Conservation (phyloP, 2,888 invertebrate species). For the Odontocerum albicorne region DNA sequence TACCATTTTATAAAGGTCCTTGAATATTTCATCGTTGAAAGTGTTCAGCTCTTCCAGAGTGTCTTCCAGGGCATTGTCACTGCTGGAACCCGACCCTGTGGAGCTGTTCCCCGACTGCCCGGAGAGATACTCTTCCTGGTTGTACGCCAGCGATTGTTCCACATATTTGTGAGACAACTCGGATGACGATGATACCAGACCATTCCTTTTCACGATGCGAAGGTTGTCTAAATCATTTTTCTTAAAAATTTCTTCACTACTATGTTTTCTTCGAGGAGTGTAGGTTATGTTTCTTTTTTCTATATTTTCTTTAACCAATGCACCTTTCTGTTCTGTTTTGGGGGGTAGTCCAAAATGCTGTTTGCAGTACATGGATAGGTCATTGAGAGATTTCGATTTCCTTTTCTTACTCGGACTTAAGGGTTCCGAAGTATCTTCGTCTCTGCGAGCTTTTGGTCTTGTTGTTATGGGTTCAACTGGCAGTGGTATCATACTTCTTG, state of each 20-base stretch:
- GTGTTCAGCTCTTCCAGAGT: conserved; percentile 65
- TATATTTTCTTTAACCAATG: conserved; percentile 32
- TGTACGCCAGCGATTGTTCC: background rate
- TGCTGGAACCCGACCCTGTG: conserved; percentile 48
- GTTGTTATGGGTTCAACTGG: conserved; percentile 48
- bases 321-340: conserved; percentile 36
- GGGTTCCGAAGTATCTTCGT: conserved; percentile 12
- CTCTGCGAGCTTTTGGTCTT: conserved; percentile 40
- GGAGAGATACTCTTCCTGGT: conserved; percentile 19
- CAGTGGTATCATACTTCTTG: conserved; percentile 50
- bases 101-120: conserved; percentile 47
- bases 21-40: conserved; percentile 61
- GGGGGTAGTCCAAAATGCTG: conserved; percentile 37
- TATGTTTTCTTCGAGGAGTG: background rate
- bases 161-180: background rate
- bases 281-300: background rate
- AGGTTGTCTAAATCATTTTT: background rate
- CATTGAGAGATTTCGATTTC: conserved; percentile 55
- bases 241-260: background rate
- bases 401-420: conserved; percentile 29
- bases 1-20: conserved; percentile 72
- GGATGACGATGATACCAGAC: background rate
- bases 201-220: background rate
- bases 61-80: conserved; percentile 31
- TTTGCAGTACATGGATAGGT: conserved; percentile 52